Conservation (phyloP, 2,888 invertebrate species). For the Dolichomitus sp. region DNA sequence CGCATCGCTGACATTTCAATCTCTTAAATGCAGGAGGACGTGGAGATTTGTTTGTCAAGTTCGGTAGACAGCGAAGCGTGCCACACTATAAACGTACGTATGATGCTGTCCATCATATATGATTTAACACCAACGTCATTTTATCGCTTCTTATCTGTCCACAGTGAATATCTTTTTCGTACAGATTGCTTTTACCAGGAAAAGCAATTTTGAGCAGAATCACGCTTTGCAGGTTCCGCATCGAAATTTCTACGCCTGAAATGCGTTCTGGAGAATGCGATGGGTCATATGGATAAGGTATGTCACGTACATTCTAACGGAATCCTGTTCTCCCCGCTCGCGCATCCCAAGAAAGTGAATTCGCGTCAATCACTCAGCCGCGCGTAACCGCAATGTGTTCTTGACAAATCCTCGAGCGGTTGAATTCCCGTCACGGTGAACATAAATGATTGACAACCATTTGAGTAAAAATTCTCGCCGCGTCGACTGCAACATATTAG, state of each 20-base stretch:
- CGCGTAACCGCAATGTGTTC: slow-evolving; percentile 16
- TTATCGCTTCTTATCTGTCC: background rate
- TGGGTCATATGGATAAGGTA: slow-evolving; percentile 8
- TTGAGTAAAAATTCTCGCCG: slow-evolving; percentile 11
- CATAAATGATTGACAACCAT: slow-evolving; percentile 29
- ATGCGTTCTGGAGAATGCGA: slow-evolving; percentile 1
- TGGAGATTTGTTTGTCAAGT: background rate
- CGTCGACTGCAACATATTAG: slow-evolving; percentile 14
- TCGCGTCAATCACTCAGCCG: slow-evolving; percentile 31
- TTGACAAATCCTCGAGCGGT: slow-evolving; percentile 29
- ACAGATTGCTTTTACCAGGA: background rate
- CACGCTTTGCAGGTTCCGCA: background rate
- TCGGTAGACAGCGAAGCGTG: background rate
- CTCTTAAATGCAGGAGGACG: slow-evolving; percentile 4
- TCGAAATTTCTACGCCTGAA: slow-evolving; percentile 10
- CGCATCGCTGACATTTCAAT: slow-evolving; percentile 43
- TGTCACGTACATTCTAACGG: slow-evolving; percentile 31
- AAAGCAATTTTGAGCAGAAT: background rate
- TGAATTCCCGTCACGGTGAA: slow-evolving; percentile 26
- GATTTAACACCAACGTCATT: background rate
- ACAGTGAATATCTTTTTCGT: background rate
- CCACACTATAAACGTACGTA: background rate
- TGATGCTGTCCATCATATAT: slow-evolving; percentile 13
- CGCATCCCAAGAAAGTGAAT: slow-evolving; percentile 22
- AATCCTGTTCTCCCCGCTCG: slow-evolving; percentile 18